Conservation (phyloP, 2,888 invertebrate species). For the Molanna angustata region DNA sequence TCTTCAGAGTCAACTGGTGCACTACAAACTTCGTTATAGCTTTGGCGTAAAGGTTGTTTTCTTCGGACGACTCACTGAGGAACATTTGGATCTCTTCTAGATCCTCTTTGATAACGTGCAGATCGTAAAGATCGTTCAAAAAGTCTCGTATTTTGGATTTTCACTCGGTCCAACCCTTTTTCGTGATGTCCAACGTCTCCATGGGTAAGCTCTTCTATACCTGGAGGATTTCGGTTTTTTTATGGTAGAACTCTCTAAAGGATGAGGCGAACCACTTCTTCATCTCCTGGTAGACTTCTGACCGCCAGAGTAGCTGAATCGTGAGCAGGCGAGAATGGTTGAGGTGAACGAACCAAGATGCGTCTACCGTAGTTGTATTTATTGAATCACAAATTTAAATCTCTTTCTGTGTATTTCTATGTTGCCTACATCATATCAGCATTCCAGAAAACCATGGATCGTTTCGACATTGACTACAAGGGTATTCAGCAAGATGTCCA, state of each 20-base stretch:
- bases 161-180: conserved; percentile 73
- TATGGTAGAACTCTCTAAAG: conserved; percentile 46
- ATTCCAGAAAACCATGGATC: no score
- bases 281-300: conserved; percentile 61
- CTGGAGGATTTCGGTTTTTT: conserved; percentile 48
- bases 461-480: no score
- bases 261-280: conserved; percentile 43
- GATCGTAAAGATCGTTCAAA: conserved; percentile 67
- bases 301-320: conserved; percentile 77
- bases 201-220: conserved; percentile 57
- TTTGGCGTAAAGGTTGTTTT: conserved; percentile 81
- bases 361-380: conserved; percentile 72
- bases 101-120: conserved; percentile 71
- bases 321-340: conserved; percentile 82
- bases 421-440: no score
- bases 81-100: conserved; percentile 66
- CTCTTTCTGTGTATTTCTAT: no score
- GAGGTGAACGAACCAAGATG: conserved; percentile 74
- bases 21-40: conserved; percentile 70
- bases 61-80: conserved; percentile 73
- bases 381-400: no score
- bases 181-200: conserved; percentile 65
- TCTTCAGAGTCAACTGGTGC: conserved; percentile 74
- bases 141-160: conserved; percentile 68
- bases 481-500: no score